Percentiles rank a stretch among this genome's conserved stretches.
phyloP scores from a whole-genome alignment of 1,140 invertebrate genomes.

The Drosophila tropicalis region DNA sequence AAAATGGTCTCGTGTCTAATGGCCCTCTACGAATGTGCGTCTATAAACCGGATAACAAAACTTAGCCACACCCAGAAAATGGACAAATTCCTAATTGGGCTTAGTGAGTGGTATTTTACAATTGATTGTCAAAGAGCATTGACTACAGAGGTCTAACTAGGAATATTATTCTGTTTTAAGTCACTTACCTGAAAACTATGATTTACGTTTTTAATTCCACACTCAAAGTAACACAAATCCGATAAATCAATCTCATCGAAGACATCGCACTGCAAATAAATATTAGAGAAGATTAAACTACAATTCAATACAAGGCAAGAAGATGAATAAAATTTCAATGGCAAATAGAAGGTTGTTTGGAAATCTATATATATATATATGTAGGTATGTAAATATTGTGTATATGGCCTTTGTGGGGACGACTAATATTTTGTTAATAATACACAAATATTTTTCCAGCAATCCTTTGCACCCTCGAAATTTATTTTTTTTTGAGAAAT shows the following conservation, averaged over 20 bases:
- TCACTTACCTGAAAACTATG: conserved; percentile 92
- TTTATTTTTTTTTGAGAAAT: background rate
- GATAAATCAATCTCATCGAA: conserved; percentile 94
- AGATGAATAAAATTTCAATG: conserved; percentile 9
- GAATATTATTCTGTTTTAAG: background rate
- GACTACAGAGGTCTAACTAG: too few species aligned
- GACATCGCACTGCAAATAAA: conserved; percentile 89
- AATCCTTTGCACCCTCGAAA: conserved; percentile 8
- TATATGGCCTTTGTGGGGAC: background rate
- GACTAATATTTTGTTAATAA: conserved; percentile 8
- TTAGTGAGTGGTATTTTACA: too few species aligned
- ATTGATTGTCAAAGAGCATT: too few species aligned
- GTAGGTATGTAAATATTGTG: background rate
- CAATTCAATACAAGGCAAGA: background rate
- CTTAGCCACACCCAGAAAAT: background rate
- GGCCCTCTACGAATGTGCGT: background rate
- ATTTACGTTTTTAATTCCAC: conserved; percentile 93
- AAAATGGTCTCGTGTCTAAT: conserved; percentile 9
- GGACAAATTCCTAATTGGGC: too few species aligned
- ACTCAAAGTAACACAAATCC: conserved; percentile 92
- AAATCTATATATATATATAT: background rate
- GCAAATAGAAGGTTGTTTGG: background rate
- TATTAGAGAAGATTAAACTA: background rate
- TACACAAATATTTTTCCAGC: conserved; percentile 4
- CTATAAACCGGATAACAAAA: background rate